Evolutionary conservation across 2,797 vertebrate genomes (phyloP).

Genomic region (Sebastes aleutianus): DNA sequence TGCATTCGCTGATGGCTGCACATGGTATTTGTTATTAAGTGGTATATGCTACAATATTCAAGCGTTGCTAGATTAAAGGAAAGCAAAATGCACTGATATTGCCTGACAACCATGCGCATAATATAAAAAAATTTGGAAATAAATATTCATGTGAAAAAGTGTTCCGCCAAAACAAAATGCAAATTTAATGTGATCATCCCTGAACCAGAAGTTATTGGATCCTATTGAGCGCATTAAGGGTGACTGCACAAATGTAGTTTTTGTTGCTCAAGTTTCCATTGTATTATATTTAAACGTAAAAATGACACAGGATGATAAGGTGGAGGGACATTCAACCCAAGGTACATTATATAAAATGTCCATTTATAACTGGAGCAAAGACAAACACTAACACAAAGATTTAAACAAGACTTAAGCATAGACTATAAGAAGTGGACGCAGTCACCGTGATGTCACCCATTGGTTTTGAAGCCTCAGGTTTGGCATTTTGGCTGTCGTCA

Average conservation of each 20-base stretch:
- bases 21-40: constrained; percentile 59
- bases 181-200: constrained; percentile 53
- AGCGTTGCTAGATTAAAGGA: constrained; percentile 74
- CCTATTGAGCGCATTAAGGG: constrained; percentile 28
- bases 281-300: constrained; percentile 58
- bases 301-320: constrained; percentile 62
- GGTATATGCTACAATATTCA: constrained; percentile 49
- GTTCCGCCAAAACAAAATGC: constrained; percentile 63
- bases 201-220: constrained; percentile 40
- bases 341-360: not conserved
- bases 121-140: constrained; percentile 47
- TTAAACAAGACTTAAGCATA: not conserved
- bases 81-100: constrained; percentile 58
- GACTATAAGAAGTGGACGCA: too few species aligned
- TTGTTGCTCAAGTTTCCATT: constrained; percentile 54
- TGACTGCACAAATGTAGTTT: constrained; percentile 34
- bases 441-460: too few species aligned
- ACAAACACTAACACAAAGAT: not conserved
- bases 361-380: not conserved
- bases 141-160: constrained; percentile 71
- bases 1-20: constrained; percentile 59
- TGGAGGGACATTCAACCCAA: not conserved
- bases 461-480: too few species aligned
- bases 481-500: fast-evolving
- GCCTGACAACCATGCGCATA: constrained; percentile 40